phyloP scores from a whole-genome alignment of 2,797 vertebrate genomes.

The Gallinago nigripennis region DNA sequence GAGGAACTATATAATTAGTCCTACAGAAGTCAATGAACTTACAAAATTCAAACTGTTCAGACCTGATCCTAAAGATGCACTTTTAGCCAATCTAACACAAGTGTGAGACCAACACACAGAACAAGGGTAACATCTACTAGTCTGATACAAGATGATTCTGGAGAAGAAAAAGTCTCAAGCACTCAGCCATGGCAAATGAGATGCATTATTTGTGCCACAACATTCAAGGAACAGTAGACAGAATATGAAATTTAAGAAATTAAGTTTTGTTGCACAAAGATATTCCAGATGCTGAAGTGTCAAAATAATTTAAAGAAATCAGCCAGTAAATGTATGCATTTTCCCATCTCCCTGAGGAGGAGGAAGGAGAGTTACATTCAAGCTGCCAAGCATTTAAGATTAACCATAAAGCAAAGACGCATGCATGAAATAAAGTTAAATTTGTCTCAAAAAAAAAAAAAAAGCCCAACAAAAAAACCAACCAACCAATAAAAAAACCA shows the following conservation, averaged over 20 bases:
- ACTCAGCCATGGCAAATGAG: background rate
- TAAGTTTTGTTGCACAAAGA: background rate
- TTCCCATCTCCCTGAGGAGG: background rate
- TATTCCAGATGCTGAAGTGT: background rate
- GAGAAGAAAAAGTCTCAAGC: background rate
- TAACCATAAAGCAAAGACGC: background rate
- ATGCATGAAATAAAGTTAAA: background rate
- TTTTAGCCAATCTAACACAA: background rate
- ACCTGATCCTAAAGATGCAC: background rate
- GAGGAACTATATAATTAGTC: background rate
- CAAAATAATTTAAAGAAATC: background rate
- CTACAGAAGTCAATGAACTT: background rate
- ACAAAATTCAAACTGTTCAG: background rate
- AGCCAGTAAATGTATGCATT: background rate
- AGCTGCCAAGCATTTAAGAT: background rate
- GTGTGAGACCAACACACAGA: background rate
- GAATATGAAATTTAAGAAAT: background rate
- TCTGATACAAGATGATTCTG: background rate
- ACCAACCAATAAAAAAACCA: background rate
- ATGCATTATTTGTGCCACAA: background rate
- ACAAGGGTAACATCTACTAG: background rate
- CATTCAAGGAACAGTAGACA: background rate
- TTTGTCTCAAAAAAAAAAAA: background rate
- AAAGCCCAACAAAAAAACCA: too few species aligned
- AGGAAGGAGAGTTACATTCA: background rate